Evolutionary conservation across 2,888 invertebrate genomes (phyloP).

Genomic region (Trypoxylon attenuatum): DNA sequence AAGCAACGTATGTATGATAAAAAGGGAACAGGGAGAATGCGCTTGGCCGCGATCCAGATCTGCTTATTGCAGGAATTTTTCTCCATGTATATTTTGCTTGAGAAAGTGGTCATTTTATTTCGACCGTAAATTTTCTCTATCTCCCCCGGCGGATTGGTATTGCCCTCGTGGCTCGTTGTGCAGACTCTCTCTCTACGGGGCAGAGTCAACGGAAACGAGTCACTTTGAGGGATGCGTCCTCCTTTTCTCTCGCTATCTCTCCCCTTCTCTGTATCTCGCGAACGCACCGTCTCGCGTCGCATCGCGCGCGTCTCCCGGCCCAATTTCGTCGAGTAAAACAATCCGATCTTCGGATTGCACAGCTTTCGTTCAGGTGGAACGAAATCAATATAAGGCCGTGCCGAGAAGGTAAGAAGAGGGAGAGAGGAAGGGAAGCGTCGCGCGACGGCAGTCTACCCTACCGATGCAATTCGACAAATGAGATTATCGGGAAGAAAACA

Average conservation of each 20-base stretch:
- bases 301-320: too few species aligned
- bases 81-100: slow-evolving; percentile 42
- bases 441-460: too few species aligned
- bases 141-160: slow-evolving; percentile 16
- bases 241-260: too few species aligned
- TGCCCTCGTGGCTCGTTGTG: too few species aligned
- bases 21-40: slow-evolving; percentile 36
- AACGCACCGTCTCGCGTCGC: too few species aligned
- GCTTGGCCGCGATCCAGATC: slow-evolving; percentile 51
- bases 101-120: slow-evolving; percentile 52
- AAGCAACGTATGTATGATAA: slow-evolving; percentile 47
- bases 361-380: not conserved
- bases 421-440: too few species aligned
- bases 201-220: not conserved
- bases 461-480: not conserved
- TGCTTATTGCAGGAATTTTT: slow-evolving; percentile 56
- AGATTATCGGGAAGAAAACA: not conserved
- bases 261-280: too few species aligned
- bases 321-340: not conserved
- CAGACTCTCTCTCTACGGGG: not conserved
- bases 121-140: slow-evolving; percentile 49
- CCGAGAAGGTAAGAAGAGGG: not conserved
- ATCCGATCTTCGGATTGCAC: not conserved
- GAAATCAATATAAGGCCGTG: not conserved
- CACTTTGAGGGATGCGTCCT: too few species aligned